Conservation (phyloP, 2,113 vertebrate genomes). For the Siniperca chuatsi region DNA sequence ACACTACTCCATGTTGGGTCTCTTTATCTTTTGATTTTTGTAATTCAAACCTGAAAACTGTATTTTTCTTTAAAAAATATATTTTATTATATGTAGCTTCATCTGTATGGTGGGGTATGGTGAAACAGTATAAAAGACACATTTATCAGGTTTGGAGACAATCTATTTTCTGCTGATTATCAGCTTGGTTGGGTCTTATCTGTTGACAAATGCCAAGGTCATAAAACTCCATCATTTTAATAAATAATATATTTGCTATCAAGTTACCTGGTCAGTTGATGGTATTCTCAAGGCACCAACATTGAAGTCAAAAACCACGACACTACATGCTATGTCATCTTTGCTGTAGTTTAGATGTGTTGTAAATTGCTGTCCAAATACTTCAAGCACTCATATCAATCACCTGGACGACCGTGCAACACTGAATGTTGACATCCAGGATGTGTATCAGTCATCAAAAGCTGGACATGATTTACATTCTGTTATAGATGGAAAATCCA, state of each 20-base stretch:
- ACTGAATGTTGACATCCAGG: slow-evolving; percentile 5
- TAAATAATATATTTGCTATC: not conserved
- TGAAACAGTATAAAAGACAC: not conserved
- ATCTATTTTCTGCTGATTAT: not conserved
- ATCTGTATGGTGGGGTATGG: not conserved
- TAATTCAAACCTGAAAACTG: not conserved
- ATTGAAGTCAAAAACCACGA: not conserved
- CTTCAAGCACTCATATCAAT: not conserved
- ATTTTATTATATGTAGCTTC: not conserved
- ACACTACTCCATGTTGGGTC: not conserved
- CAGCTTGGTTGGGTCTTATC: not conserved
- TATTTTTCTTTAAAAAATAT: not conserved
- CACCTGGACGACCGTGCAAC: not conserved
- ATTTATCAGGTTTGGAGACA: not conserved
- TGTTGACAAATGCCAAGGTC: not conserved
- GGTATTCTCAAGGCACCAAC: not conserved
- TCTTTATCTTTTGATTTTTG: not conserved
- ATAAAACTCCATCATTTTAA: not conserved
- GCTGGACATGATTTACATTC: not conserved
- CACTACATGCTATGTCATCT: not conserved
- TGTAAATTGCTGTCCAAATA: not conserved
- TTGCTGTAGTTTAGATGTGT: not conserved
- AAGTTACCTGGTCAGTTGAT: too few species aligned
- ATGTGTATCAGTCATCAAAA: slow-evolving; percentile 2
- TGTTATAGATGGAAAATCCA: not conserved